Base-by-base conservation (phyloP, 64 coral and sea anemone genomes). In the Porites australiensis region DNA sequence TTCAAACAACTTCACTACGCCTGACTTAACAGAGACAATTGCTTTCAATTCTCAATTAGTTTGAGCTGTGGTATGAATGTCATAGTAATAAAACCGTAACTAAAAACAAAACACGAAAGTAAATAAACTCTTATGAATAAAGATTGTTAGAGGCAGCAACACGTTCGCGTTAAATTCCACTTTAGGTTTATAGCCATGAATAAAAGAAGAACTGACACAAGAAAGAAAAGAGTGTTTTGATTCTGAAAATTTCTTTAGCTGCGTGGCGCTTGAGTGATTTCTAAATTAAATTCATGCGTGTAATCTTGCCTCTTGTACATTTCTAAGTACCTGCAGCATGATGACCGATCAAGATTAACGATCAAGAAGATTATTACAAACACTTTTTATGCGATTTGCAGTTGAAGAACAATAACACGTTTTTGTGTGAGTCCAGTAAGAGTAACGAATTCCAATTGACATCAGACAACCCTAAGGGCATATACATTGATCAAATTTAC, bases 401-500 rank as follows among this genome's bases (percentile, higher is more conserved):
- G 27, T 37, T 37, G 27, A 37, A 37, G 27, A 37, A 37, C 27
- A 37, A 37, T 37, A 12, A 57, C 12, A 57, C 19, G 15, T 76
- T 76, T 76, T 76, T 2, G 2, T 8, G 45, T 76, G 50, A 5
- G 44, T 5, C 12, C 12, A 5, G 54, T 9, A 57, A 57, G 4
- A 48, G 14, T 50, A 8, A 37, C 27, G 14, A 18, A 50, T 8
- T 51, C 48, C 19, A 16, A 50, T 8, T n/a, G 45, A 76, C 7
- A 37, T 37, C 27, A 57, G 12, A 57, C 54, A 57, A 12, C 73
- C 81, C 81, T 52, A 15, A 21, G 45, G 63, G 45, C 22, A 44
- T 46, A 15, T 70, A 3, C 45, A 46, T 53, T 5, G n/a, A 21
- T 37, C 18, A 13, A 13, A 86, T 72, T 94, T 95, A 98, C 96